Conservation (phyloP, 1,140 invertebrate species). For the Antheraea mylitta region DNA sequence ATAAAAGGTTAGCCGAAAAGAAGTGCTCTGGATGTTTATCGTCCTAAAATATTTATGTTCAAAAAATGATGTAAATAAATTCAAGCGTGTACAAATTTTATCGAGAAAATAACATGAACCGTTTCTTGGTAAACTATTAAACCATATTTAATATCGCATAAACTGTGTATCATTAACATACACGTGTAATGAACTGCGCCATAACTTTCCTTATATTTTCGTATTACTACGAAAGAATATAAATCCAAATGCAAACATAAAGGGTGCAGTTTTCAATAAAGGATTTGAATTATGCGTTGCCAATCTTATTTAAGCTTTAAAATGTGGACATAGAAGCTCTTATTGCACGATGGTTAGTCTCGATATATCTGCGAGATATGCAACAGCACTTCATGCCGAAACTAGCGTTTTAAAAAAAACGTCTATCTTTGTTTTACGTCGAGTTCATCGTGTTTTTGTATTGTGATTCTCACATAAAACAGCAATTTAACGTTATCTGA, state of each 20-base stretch:
- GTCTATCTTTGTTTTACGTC: conserved; percentile 71
- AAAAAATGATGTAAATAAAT: background rate
- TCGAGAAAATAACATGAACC: conserved; percentile 33
- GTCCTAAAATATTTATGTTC: too few species aligned
- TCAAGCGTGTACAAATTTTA: conserved; percentile 21
- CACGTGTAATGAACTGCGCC: conserved; percentile 60
- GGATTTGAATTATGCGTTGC: conserved; percentile 22
- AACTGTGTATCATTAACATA: conserved; percentile 65
- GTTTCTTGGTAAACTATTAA: conserved; percentile 73
- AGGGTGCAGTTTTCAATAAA: conserved; percentile 44
- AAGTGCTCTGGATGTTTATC: too few species aligned
- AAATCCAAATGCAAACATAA: conserved; percentile 1
- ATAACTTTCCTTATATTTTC: conserved; percentile 36
- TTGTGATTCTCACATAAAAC: conserved; percentile 37
- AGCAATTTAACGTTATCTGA: conserved; percentile 25
- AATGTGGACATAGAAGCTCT: conserved; percentile 32
- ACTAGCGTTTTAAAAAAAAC: conserved; percentile 70
- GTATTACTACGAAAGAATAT: background rate
- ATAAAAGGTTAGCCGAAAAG: too few species aligned
- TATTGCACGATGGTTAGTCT: conserved; percentile 35
- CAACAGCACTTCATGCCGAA: conserved; percentile 68
- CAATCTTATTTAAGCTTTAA: conserved; percentile 38
- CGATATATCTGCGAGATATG: conserved; percentile 54
- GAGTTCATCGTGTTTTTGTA: conserved; percentile 57
- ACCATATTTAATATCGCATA: conserved; percentile 75